phyloP scores from a whole-genome alignment of 1,140 invertebrate genomes.

The Lepidotrigona ventralis region DNA sequence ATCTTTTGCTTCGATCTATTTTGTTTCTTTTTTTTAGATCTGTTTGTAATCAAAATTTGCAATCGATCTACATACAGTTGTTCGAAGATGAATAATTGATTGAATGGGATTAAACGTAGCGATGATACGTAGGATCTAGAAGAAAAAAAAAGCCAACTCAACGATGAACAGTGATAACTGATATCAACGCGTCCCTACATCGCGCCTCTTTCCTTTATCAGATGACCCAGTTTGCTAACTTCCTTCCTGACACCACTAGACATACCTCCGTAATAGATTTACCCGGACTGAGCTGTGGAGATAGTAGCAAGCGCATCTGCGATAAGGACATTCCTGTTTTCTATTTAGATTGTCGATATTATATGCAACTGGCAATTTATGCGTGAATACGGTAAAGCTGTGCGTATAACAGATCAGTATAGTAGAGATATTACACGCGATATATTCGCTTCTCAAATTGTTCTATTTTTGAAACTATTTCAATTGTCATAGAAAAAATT shows the following conservation, averaged over 20 bases:
- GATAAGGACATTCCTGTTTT: slow-evolving; percentile 36
- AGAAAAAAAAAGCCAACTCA: slow-evolving; percentile 48
- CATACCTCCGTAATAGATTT: slow-evolving; percentile 67
- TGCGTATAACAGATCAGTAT: no score
- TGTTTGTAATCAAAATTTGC: neutral
- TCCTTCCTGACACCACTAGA: slow-evolving; percentile 52
- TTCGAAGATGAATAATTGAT: neutral
- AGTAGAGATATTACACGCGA: neutral
- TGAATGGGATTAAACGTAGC: neutral
- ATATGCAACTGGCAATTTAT: neutral
- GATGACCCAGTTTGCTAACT: slow-evolving; percentile 69
- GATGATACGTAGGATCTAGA: neutral
- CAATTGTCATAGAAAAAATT: neutral
- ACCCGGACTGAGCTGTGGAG: slow-evolving; percentile 48
- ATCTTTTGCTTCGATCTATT: no score
- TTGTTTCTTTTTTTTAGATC: neutral
- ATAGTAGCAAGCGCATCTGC: slow-evolving; percentile 37
- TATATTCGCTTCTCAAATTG: no score
- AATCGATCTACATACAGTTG: neutral
- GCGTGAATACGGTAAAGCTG: neutral
- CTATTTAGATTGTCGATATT: slow-evolving; percentile 24
- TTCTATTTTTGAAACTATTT: neutral
- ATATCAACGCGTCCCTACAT: slow-evolving; percentile 54
- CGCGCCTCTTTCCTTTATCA: slow-evolving; percentile 60
- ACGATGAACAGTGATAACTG: slow-evolving; percentile 50